A percentile compares a stretch with the other conserved stretches of the same genome.
These are phyloP conservation scores for Callionymus lyra DNA, from an alignment of 2,113 vertebrate genomes.

Conservation along the genomic window DNA sequence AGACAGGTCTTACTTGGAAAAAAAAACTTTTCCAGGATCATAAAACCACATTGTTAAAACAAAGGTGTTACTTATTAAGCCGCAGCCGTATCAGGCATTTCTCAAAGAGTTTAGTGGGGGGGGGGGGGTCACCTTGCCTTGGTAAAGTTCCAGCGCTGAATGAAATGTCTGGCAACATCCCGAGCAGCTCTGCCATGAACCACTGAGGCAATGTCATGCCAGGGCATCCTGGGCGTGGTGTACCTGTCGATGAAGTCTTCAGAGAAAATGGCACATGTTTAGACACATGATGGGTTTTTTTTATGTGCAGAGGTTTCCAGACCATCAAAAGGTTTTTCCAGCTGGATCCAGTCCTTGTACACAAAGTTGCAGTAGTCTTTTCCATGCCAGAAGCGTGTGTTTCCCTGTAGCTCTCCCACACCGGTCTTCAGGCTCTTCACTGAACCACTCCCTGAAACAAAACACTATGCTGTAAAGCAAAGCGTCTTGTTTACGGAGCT, in stretches of 20 bases:
- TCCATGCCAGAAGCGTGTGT: constrained; percentile 94
- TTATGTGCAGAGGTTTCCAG: not conserved
- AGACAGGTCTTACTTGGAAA: too few relatives aligned
- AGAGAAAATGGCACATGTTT: not conserved
- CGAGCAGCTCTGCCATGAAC: constrained; percentile 86
- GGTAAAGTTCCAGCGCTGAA: constrained; percentile 98
- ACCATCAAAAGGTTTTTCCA: constrained; percentile 73
- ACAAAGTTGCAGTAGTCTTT: constrained; percentile 98
- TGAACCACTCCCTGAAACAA: constrained; percentile 74
- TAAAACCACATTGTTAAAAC: too few relatives aligned
- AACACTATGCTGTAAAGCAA: not conserved
- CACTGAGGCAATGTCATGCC: constrained; percentile 88
- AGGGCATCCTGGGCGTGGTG: constrained; percentile 90
- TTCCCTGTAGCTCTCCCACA: constrained; percentile 83
- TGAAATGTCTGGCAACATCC: constrained; percentile 90
- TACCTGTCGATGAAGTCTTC: constrained; percentile 93
- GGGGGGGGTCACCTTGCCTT: constrained; percentile 64
- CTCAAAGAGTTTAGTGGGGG: not conserved
- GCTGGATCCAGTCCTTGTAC: constrained; percentile 91
- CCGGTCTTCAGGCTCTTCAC: constrained; percentile 79
- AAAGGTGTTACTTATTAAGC: too few relatives aligned
- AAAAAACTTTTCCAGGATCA: too few relatives aligned
- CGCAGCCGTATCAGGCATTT: not conserved
- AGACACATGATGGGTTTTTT: not conserved
- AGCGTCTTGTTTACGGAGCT: not conserved